phyloP scores from a whole-genome alignment of 1,140 invertebrate species.

The Mesaphorura yosii region DNA sequence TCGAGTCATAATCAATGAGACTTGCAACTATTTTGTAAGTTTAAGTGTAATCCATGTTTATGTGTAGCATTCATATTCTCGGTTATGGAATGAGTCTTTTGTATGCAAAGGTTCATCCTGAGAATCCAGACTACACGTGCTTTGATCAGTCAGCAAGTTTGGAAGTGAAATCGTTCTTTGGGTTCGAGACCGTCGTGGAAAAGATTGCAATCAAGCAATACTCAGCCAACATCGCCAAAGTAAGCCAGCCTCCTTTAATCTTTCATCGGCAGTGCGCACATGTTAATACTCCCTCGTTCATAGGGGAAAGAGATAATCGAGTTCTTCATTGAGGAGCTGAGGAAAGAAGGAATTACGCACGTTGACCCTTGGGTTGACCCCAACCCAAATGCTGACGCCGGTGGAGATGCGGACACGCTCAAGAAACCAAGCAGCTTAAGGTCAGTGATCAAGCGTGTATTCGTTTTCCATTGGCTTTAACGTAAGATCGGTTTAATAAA shows the following conservation, averaged over 20 bases:
- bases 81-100: slow-evolving; percentile 5
- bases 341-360: slow-evolving; percentile 64
- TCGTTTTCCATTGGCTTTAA: neutral
- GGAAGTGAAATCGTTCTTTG: slow-evolving; percentile 94
- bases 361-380: slow-evolving; percentile 39
- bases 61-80: too few relatives aligned
- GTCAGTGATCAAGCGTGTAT: too few relatives aligned
- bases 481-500: neutral
- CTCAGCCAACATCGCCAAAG: slow-evolving; percentile 79
- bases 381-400: slow-evolving; percentile 42
- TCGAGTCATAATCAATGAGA: slow-evolving; percentile 77
- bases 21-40: slow-evolving; percentile 84
- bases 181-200: slow-evolving; percentile 88
- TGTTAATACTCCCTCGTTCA: slow-evolving; percentile 5
- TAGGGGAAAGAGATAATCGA: slow-evolving; percentile 94
- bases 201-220: slow-evolving; percentile 97
- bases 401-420: slow-evolving; percentile 6
- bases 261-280: neutral
- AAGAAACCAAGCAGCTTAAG: neutral
- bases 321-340: slow-evolving; percentile 70
- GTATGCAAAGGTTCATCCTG: slow-evolving; percentile 69
- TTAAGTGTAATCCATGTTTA: slow-evolving; percentile 11
- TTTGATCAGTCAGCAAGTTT: slow-evolving; percentile 89
- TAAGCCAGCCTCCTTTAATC: slow-evolving; percentile 32
- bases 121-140: slow-evolving; percentile 91